These are phyloP conservation scores for Gallinago media DNA, from an alignment of 2,113 vertebrate genomes.

Conservation along the genomic window DNA sequence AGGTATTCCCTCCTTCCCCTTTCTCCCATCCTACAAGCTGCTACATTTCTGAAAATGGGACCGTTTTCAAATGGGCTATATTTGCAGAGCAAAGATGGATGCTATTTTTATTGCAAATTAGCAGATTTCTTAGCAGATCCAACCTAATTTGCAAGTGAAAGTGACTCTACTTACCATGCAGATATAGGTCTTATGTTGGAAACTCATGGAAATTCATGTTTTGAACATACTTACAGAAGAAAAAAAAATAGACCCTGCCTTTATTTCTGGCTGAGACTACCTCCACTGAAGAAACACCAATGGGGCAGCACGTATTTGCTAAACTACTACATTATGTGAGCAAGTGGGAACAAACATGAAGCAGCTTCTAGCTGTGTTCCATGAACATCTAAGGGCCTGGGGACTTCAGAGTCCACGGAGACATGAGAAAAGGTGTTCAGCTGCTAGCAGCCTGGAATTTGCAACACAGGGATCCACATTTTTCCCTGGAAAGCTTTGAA, in stretches of 20 bases:
- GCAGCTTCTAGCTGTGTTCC: neutral
- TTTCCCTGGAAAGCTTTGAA: neutral
- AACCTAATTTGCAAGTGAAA: constrained; percentile 73
- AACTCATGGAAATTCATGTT: constrained; percentile 73
- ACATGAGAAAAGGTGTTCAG: neutral
- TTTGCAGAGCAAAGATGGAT: constrained; percentile 69
- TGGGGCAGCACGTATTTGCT: constrained; percentile 15
- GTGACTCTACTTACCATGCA: constrained; percentile 71
- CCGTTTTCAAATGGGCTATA: constrained; percentile 69
- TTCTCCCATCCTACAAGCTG: constrained; percentile 58
- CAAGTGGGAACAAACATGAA: neutral
- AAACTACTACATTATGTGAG: neutral
- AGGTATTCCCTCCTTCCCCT: constrained; percentile 63
- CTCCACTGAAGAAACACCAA: constrained; percentile 41
- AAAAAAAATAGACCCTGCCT: constrained; percentile 63
- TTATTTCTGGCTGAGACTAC: constrained; percentile 58
- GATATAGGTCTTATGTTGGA: constrained; percentile 71
- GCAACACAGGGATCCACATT: neutral
- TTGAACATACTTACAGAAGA: constrained; percentile 62
- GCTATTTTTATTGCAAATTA: constrained; percentile 74
- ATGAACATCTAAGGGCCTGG: neutral
- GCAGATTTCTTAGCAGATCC: constrained; percentile 69
- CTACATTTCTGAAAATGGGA: constrained; percentile 69
- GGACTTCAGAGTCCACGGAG: neutral
- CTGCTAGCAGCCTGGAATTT: neutral